Evolutionary conservation across 2,113 vertebrate genomes (phyloP), one percentile per base, ranked within the genome.

Genomic region (Brachyistius frenatus): DNA sequence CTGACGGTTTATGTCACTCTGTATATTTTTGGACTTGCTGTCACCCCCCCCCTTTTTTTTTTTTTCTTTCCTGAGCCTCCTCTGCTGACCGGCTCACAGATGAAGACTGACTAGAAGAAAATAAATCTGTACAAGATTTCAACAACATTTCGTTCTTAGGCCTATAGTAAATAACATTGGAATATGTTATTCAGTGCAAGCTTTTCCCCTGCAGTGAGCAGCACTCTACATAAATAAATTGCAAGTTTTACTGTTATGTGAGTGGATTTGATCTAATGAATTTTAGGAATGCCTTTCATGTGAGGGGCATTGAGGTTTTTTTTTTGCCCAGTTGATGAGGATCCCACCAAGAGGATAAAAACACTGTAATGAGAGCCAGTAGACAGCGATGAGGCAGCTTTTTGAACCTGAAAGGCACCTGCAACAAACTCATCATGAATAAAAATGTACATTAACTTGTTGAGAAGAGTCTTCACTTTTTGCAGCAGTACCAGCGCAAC

Each of bases 401-500:
- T 76, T 35, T 66, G 35, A 50, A 70, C 63, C 32, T 52, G 7
- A 15, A 47, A 53, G 23, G 53, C 69, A 64, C 32, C 52, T 64
- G 41, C 68, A 67, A 77, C 58, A 63, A 73, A 76, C n/a, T 10
- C 63, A 36, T 44, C 41, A 47, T 14, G 14, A 36, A 68, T 66
- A 44, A 76, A 73, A 68, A 66, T 39, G 3, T 62, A 64, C 32
- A 76, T 77, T 31, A 36, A 73, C 65, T 71, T 70, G 47, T 53
- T 58, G 57, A 72, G 33, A 73, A 65, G 4, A 65, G 53, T 50
- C 71, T 78, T 78, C 56, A 87, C 89, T 80, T 77, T 73, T 66
- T 67, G 39, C 69, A 47, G 56, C 73, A 53, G 49, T 60, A 70
- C 33, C 69, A 56, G 73, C 44, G 63, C 67, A 39, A 65, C 52